These are phyloP conservation scores for Actenoides lindsayi DNA, from an alignment of 2,113 vertebrate species.

Conservation along the genomic window DNA sequence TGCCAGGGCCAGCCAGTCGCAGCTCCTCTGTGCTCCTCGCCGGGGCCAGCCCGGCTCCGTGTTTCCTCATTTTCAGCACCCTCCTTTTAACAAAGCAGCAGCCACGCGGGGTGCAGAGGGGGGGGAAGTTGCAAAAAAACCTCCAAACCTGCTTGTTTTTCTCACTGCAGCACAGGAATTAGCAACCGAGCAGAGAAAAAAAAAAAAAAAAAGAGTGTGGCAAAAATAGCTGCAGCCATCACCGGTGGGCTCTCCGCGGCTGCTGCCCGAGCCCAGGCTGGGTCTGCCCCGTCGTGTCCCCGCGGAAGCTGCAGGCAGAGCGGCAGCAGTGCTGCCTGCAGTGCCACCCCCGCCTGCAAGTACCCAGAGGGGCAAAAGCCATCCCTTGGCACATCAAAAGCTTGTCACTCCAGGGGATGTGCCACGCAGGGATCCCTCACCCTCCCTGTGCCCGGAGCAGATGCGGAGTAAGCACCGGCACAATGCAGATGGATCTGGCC, in stretches of 20 bases:
- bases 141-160: not conserved
- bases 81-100: not conserved
- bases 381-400: not conserved
- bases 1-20: not conserved
- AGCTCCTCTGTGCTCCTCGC: not conserved
- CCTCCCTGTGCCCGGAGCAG: fast-evolving
- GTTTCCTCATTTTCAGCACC: constrained; percentile 57
- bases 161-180: not conserved
- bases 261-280: not conserved
- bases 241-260: fast-evolving
- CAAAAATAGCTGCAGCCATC: not conserved
- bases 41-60: not conserved
- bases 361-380: not conserved
- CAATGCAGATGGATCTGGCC: fast-evolving
- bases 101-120: not conserved
- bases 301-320: not conserved
- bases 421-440: not conserved
- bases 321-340: not conserved
- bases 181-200: not conserved
- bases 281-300: not conserved
- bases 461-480: not conserved
- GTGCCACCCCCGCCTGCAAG: not conserved
- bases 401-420: not conserved
- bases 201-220: fast-evolving
- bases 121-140: constrained; percentile 49